Base-by-base conservation (phyloP, 2,888 invertebrate genomes). In the Lycaena phlaeas region DNA sequence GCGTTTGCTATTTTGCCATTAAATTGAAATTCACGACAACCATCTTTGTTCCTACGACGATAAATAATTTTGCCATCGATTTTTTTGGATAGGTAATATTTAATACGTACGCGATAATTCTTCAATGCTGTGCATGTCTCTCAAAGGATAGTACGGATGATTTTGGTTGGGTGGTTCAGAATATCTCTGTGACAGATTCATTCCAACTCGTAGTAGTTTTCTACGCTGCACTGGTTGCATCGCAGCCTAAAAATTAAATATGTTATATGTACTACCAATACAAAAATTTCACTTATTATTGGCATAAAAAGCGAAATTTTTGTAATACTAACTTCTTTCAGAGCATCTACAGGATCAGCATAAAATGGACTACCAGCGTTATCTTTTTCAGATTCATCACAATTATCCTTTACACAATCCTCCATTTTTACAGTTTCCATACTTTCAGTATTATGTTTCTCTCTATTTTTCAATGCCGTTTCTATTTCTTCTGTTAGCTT, bases 311-410 rank as follows among this genome's bases (percentile, higher is more conserved):
- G n/a, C n/a, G n/a, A n/a, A n/a, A n/a, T n/a, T n/a, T n/a, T n/a
- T 22, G 9, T 6, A 7, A 22, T 22, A 58, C 64, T 56, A 61
- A 86, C 84, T 62, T 89, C 89, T 59, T 89, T 88, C 41, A 95
- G 84, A 15, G 94, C 90, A 75, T 95, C 95, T 7, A 95, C 94
- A 17, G 95, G 95, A 70, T 95, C 95, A 2, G 94, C 94, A 63
- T 95, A 95, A 61, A 94, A 94, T 1, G 95, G 95, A 66, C 94
- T 94, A 9, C 91, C 91, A 62, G 93, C 91, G 51, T 93, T 92
- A 45, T 85, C 85, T 46, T 82, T 77, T 47, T 82, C 85, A 38
- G 71, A 68, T 38, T 75, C 71, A 29, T 61, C 65, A 39, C 65
- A 59, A 30, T 43, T 41, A 14, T 68, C 68, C 45, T 68, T 69